phyloP scores from a whole-genome alignment of 2,888 invertebrate species.

The Arge pagana region DNA sequence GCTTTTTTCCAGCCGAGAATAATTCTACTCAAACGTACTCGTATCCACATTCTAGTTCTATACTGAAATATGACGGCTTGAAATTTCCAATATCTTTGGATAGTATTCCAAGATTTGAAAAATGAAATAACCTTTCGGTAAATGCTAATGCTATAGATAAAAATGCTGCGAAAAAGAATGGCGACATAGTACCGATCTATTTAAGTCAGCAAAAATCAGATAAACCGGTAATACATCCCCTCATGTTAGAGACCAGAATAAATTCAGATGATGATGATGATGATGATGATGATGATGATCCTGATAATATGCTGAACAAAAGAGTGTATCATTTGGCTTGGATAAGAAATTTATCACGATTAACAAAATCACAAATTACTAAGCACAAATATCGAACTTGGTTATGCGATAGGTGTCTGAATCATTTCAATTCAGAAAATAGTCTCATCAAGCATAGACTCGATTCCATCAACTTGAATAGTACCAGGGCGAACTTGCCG shows the following conservation, averaged over 20 bases:
- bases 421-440: too few relatives aligned
- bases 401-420: too few relatives aligned
- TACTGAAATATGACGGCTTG: slow-evolving; percentile 30
- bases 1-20: slow-evolving; percentile 26
- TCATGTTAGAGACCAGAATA: slow-evolving; percentile 17
- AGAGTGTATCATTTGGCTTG: slow-evolving; percentile 29
- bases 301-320: neutral
- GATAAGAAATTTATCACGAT: too few relatives aligned
- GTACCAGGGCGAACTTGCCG: too few relatives aligned
- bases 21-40: slow-evolving; percentile 20
- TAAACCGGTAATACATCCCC: slow-evolving; percentile 24
- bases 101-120: slow-evolving; percentile 28
- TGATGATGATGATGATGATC: too few relatives aligned
- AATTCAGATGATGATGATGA: slow-evolving; percentile 11
- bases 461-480: too few relatives aligned
- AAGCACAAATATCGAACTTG: too few relatives aligned
- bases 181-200: slow-evolving; percentile 28
- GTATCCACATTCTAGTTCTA: slow-evolving; percentile 29
- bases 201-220: slow-evolving; percentile 22
- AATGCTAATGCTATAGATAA: slow-evolving; percentile 29
- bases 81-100: slow-evolving; percentile 28
- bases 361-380: too few relatives aligned
- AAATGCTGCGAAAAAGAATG: slow-evolving; percentile 9
- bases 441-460: too few relatives aligned
- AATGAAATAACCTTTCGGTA: slow-evolving; percentile 29